Conservation (phyloP, 30 jellyfish, hydroid and myxozoan species). For the Aurelia aurita region DNA sequence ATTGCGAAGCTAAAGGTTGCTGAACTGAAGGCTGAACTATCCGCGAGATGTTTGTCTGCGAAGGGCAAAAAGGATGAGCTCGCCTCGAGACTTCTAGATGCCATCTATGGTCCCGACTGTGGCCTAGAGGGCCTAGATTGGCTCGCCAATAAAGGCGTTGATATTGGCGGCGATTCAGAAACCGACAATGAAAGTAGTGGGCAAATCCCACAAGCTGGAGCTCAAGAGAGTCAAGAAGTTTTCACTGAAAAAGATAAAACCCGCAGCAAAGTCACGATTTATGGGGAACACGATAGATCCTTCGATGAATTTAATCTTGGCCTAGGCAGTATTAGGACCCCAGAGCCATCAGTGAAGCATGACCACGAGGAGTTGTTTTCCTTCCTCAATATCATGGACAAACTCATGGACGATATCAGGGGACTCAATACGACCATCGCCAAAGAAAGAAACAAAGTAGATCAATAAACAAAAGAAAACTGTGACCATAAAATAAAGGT, state of each 20-base stretch:
- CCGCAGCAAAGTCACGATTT: conserved; percentile 22
- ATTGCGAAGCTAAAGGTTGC: not conserved
- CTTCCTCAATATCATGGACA: conserved; percentile 12
- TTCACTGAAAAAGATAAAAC: conserved; percentile 6
- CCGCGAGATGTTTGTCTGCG: not conserved
- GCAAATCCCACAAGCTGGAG: conserved; percentile 11
- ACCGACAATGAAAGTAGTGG: conserved; percentile 3
- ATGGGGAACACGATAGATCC: not conserved
- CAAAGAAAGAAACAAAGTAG: conserved; percentile 24
- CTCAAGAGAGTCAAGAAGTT: conserved; percentile 14
- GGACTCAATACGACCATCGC: not conserved
- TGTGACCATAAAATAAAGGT: not conserved
- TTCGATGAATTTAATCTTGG: not conserved
- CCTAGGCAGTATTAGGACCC: conserved; percentile 9
- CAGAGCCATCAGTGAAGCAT: conserved; percentile 13
- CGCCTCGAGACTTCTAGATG: no score
- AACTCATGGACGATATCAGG: conserved; percentile 16
- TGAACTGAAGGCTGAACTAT: not conserved
- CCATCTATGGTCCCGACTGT: conserved; percentile 1
- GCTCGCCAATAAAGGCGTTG: not conserved
- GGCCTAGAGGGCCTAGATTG: not conserved
- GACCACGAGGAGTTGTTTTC: conserved; percentile 2
- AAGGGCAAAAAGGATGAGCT: conserved; percentile 7
- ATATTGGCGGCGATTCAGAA: not conserved
- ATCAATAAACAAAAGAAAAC: conserved; percentile 12